A percentile compares a stretch with the other conserved stretches of the same genome.
These are phyloP conservation scores for Eurosta solidaginis DNA, from an alignment of 1,140 invertebrate species.

Conservation along the genomic window DNA sequence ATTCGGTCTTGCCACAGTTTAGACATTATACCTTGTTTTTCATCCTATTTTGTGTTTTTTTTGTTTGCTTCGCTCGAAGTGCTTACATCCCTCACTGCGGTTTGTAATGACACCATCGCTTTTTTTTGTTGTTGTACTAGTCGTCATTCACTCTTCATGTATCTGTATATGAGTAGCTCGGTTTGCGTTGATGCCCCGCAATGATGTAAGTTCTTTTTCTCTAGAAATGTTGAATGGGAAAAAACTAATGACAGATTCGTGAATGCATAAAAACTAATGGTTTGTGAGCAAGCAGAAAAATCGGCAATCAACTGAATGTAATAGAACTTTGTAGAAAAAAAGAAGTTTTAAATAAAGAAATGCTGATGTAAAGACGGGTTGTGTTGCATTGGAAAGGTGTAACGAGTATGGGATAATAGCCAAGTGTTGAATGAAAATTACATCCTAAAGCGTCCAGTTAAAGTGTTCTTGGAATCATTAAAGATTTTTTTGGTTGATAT, in stretches of 20 bases:
- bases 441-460: conserved; percentile 9
- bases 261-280: conserved; percentile 28
- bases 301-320: conserved; percentile 23
- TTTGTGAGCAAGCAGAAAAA: conserved; percentile 25
- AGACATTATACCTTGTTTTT: too few species aligned
- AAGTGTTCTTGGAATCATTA: neutral
- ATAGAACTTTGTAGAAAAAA: neutral
- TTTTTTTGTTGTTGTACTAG: neutral
- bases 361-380: neutral
- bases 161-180: neutral
- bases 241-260: conserved; percentile 27
- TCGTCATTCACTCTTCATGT: neutral
- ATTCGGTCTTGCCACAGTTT: too few species aligned
- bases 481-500: conserved; percentile 3
- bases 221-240: neutral
- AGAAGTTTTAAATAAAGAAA: too few species aligned
- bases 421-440: conserved; percentile 25
- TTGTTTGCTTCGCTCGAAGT: neutral
- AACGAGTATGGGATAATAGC: conserved; percentile 20
- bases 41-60: neutral
- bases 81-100: neutral
- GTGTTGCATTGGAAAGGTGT: neutral
- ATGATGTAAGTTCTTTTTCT: neutral
- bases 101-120: neutral
- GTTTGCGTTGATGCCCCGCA: neutral